A percentile compares a stretch with the other conserved stretches of the same genome.
Evolutionary conservation across 2,113 vertebrate species (phyloP).

Genomic region (Philantomba maxwellii): DNA sequence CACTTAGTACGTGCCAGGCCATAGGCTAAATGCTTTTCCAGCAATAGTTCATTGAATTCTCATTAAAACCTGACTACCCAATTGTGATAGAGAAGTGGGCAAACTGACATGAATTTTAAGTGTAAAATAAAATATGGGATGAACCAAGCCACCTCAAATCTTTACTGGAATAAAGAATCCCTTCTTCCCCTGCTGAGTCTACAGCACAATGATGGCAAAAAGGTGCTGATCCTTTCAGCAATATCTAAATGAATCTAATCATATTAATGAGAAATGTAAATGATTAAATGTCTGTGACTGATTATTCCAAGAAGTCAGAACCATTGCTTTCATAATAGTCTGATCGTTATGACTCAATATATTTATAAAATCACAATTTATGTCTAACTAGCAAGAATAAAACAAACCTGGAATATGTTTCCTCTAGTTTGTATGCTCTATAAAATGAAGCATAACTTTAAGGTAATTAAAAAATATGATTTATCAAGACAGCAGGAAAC

Average conservation of each 20-base stretch:
- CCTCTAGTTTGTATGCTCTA: not conserved
- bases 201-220: not conserved
- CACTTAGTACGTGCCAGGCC: not conserved
- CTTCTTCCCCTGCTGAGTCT: not conserved
- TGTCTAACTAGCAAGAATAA: not conserved
- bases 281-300: not conserved
- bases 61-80: not conserved
- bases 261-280: not conserved
- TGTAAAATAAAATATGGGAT: not conserved
- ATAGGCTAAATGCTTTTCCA: not conserved
- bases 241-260: not conserved
- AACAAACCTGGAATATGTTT: not conserved
- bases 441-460: not conserved
- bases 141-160: not conserved
- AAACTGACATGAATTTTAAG: not conserved
- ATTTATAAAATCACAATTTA: constrained; percentile 4
- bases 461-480: not conserved
- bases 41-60: not conserved
- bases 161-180: not conserved
- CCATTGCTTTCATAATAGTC: not conserved
- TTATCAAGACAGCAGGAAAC: not conserved
- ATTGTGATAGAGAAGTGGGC: not conserved
- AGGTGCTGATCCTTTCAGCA: not conserved
- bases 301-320: not conserved
- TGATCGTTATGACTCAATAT: not conserved